These are phyloP conservation scores for Sweltsa coloradensis DNA, from an alignment of 1,140 invertebrate species.

Conservation along the genomic window DNA sequence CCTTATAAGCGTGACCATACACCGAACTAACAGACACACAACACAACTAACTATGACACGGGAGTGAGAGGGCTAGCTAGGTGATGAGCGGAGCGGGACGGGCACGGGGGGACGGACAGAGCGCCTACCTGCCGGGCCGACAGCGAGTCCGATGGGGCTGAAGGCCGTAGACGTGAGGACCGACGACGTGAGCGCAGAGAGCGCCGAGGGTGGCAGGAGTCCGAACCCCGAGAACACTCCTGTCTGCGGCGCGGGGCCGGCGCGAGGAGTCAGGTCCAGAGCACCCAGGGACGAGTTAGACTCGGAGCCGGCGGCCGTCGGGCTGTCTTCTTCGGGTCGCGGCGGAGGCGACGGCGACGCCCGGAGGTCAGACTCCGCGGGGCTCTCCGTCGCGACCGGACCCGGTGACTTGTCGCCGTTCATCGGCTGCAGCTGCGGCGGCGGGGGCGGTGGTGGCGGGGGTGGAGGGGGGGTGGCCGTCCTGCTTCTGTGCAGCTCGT, in stretches of 20 bases:
- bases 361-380: neutral
- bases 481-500: conserved; percentile 28
- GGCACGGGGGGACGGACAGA: conserved; percentile 22
- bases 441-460: too few species aligned
- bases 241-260: conserved; percentile 19
- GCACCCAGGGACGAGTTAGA: conserved; percentile 40
- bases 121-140: conserved; percentile 62
- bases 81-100: conserved; percentile 26
- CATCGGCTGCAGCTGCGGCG: conserved; percentile 23
- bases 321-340: conserved; percentile 17
- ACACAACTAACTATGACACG: conserved; percentile 6
- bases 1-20: too few species aligned
- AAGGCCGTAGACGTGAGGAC: conserved; percentile 61
- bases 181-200: conserved; percentile 63
- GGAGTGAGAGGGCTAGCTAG: conserved; percentile 29
- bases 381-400: conserved; percentile 1
- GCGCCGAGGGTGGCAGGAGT: conserved; percentile 46
- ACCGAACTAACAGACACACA: too few species aligned
- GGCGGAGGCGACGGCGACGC: conserved; percentile 13
- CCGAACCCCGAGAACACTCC: conserved; percentile 47
- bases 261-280: conserved; percentile 41
- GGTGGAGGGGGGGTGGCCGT: conserved; percentile 26
- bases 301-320: conserved; percentile 26
- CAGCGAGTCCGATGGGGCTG: conserved; percentile 67
- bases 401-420: conserved; percentile 40